Evolutionary conservation across 2,113 vertebrate genomes (phyloP).

Genomic region (Malaclemys terrapin): DNA sequence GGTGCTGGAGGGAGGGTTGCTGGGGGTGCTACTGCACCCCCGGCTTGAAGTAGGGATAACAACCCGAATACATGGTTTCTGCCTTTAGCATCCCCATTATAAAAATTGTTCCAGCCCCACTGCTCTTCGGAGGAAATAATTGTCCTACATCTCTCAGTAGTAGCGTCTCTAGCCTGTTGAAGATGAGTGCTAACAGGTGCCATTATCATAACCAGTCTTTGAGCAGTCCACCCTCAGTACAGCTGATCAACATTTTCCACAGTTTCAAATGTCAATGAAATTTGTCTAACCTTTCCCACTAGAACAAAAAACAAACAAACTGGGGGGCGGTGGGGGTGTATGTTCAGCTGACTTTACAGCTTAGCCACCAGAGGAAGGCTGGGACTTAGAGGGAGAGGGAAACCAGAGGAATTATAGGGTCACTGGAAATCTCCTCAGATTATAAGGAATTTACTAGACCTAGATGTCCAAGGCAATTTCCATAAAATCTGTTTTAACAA

Average conservation of each 20-base stretch:
- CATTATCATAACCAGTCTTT: neutral
- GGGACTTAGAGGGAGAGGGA: rapidly evolving
- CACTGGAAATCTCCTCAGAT: neutral
- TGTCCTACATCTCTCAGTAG: neutral
- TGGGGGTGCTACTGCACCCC: too few species aligned
- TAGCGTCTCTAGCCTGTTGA: neutral
- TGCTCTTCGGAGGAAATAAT: neutral
- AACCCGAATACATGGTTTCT: too few species aligned
- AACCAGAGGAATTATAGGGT: neutral
- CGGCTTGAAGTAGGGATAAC: too few species aligned
- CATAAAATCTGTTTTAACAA: conserved; percentile 2
- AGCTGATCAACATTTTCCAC: neutral
- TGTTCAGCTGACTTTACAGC: neutral
- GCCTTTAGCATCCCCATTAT: too few species aligned
- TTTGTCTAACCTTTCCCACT: neutral
- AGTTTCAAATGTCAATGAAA: neutral
- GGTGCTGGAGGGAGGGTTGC: too few species aligned
- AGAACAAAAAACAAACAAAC: neutral
- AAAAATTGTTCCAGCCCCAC: neutral
- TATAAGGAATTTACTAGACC: conserved; percentile 1
- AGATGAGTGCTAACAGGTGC: neutral
- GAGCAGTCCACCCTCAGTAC: neutral
- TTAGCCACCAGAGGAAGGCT: neutral
- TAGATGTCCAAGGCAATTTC: neutral
- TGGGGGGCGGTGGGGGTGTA: neutral